Conservation (phyloP, 2,888 invertebrate genomes). For the Cephus pygmeus region DNA sequence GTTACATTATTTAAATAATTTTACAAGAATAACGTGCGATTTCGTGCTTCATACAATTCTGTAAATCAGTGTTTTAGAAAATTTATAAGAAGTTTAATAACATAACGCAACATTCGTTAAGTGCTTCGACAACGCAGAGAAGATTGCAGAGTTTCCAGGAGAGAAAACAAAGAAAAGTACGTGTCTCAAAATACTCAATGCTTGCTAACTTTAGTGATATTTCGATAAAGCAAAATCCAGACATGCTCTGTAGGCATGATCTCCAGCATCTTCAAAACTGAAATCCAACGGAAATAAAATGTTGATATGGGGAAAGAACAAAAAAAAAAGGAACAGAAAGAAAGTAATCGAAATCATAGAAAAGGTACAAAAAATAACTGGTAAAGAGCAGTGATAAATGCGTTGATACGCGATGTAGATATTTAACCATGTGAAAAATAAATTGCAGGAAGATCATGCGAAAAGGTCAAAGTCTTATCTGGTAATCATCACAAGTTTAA, state of each 20-base stretch:
- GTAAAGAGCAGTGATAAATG: not conserved
- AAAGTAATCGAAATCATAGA: not conserved
- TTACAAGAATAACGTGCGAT: not conserved
- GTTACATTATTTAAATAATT: not conserved
- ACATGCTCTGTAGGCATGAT: conserved; percentile 29
- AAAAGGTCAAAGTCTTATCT: not conserved
- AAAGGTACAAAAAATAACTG: not conserved
- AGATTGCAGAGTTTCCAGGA: not conserved
- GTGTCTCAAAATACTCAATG: not conserved
- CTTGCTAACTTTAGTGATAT: not conserved
- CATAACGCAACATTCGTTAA: not conserved
- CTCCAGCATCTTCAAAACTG: not conserved
- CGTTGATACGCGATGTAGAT: not conserved
- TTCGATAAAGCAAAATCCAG: conserved; percentile 10
- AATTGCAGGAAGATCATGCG: not conserved
- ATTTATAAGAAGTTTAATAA: not conserved
- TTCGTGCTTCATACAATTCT: not conserved
- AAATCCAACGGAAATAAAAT: not conserved
- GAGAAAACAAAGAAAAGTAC: not conserved
- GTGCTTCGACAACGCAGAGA: not conserved
- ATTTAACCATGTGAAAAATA: not conserved
- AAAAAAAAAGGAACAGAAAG: not conserved
- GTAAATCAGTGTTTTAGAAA: not conserved
- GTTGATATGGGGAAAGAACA: not conserved
- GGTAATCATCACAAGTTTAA: not conserved